Evolutionary conservation across 2,113 vertebrate species (phyloP).

Genomic region (Pseudonaja textilis): DNA sequence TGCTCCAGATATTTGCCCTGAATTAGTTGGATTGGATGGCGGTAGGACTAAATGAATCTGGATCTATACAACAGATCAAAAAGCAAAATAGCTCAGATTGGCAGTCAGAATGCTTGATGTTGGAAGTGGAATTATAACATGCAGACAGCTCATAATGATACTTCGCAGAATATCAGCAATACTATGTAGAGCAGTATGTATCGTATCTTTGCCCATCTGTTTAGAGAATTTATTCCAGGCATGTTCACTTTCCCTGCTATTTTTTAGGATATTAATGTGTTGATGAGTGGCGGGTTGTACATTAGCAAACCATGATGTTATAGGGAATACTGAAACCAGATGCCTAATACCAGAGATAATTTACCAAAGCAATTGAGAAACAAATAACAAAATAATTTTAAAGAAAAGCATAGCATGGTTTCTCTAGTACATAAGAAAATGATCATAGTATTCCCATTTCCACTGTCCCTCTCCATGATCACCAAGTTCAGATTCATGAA

Average conservation of each 20-base stretch:
- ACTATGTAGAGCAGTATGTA: neutral
- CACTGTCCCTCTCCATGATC: neutral
- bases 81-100: neutral
- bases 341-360: neutral
- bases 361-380: conserved; percentile 7
- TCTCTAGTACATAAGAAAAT: neutral
- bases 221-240: conserved; percentile 16
- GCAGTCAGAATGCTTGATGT: neutral
- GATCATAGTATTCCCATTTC: neutral
- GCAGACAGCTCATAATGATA: neutral
- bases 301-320: conserved; percentile 21
- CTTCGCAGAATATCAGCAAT: neutral
- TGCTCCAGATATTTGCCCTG: neutral
- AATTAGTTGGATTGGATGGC: neutral
- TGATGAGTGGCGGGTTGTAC: conserved; percentile 2
- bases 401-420: neutral
- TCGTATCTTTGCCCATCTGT: neutral
- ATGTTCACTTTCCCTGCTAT: conserved; percentile 13
- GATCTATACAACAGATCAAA: neutral
- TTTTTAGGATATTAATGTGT: neutral
- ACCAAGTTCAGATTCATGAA: neutral
- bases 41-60: neutral
- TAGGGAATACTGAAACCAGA: conserved; percentile 6
- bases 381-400: neutral
- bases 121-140: neutral